Evolutionary conservation across 1,140 invertebrate species (phyloP).

Genomic region (Papilio helenus): DNA sequence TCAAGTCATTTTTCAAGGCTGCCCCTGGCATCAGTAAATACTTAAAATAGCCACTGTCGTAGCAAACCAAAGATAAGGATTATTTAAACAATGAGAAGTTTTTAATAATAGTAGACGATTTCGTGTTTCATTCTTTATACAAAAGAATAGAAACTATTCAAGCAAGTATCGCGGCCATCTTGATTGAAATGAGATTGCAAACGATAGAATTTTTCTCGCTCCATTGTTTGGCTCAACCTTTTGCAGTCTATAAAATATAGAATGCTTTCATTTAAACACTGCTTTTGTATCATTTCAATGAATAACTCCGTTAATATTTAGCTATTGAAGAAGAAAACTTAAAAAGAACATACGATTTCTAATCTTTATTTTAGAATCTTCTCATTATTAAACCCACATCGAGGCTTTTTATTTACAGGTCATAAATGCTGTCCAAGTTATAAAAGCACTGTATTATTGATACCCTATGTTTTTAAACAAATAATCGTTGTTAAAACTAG

Average conservation of each 20-base stretch:
- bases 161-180: conserved; percentile 25
- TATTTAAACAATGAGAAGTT: not conserved
- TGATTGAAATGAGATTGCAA: conserved; percentile 24
- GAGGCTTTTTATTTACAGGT: not conserved
- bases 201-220: conserved; percentile 7
- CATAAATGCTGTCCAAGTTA: no score
- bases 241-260: conserved; percentile 21
- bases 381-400: not conserved
- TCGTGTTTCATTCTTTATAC: conserved; percentile 7
- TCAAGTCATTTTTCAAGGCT: no score
- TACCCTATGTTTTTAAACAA: no score
- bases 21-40: not conserved
- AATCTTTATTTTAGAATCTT: not conserved
- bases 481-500: not conserved
- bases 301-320: not conserved
- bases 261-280: conserved; percentile 16
- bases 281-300: not conserved
- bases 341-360: not conserved
- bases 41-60: not conserved
- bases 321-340: not conserved
- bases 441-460: no score
- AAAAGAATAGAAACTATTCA: conserved; percentile 25
- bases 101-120: not conserved
- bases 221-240: conserved; percentile 3
- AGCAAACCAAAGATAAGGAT: not conserved